A percentile compares a stretch with the other conserved stretches of the same genome.
phyloP scores from a whole-genome alignment of 2,888 invertebrate species.

The Formica aserva region DNA sequence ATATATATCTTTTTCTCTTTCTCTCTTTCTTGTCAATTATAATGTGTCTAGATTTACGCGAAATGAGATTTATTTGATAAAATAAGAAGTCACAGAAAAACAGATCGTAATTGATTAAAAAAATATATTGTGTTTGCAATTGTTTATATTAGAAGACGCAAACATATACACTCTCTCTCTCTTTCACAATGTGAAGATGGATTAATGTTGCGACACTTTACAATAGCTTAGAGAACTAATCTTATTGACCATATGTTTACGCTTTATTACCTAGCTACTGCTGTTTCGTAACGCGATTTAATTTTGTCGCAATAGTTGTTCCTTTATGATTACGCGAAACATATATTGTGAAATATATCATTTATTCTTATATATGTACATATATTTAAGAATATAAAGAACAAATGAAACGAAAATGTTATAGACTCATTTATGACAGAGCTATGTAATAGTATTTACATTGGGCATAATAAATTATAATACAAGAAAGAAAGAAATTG shows the following conservation, averaged over 20 bases:
- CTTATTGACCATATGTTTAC: slow-evolving; percentile 10
- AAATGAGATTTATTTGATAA: background rate
- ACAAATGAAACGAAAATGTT: background rate
- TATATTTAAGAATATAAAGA: background rate
- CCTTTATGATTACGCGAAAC: background rate
- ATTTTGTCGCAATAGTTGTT: slow-evolving; percentile 4
- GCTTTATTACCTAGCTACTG: background rate
- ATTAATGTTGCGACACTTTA: slow-evolving; percentile 21
- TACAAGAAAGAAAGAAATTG: background rate
- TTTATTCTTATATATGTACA: background rate
- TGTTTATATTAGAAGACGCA: slow-evolving; percentile 15
- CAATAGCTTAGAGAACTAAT: slow-evolving; percentile 41
- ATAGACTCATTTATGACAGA: background rate
- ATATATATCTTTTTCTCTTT: background rate
- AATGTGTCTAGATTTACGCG: background rate
- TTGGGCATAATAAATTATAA: background rate
- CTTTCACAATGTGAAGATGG: background rate
- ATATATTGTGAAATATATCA: background rate
- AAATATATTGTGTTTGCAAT: background rate
- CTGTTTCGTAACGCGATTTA: background rate
- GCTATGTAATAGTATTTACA: background rate
- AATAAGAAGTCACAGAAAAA: background rate
- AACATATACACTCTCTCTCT: background rate
- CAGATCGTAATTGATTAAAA: background rate
- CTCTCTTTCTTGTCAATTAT: slow-evolving; percentile 16